Evolutionary conservation across 2,797 vertebrate species (phyloP).

Genomic region (Arrhamphus sclerolepis): DNA sequence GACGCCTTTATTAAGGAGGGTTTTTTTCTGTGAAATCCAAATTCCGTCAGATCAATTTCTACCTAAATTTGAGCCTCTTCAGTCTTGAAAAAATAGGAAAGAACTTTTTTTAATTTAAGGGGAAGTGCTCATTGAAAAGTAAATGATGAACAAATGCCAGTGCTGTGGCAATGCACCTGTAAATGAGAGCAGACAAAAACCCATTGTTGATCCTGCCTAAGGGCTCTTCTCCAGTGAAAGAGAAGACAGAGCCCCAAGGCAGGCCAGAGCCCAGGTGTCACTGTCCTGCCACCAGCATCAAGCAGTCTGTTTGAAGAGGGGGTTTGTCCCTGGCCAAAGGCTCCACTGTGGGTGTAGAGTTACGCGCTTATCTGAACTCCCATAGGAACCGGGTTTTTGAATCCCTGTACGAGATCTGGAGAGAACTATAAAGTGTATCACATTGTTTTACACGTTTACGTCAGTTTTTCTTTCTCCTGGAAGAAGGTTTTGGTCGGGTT

Average conservation of each 20-base stretch:
- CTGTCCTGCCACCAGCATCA: constrained; percentile 80
- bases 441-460: too few relatives aligned
- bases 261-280: constrained; percentile 67
- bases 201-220: constrained; percentile 69
- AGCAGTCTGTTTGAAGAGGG: constrained; percentile 78
- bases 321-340: constrained; percentile 62
- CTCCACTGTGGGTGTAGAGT: constrained; percentile 74
- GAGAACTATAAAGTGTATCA: too few relatives aligned
- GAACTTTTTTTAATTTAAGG: constrained; percentile 2
- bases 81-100: constrained; percentile 4
- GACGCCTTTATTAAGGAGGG: constrained; percentile 25
- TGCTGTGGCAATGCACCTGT: constrained; percentile 16
- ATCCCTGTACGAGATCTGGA: constrained; percentile 39
- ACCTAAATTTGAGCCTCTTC: constrained; percentile 4
- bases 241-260: constrained; percentile 59
- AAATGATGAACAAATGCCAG: constrained; percentile 48
- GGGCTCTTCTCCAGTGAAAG: constrained; percentile 72
- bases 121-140: constrained; percentile 21
- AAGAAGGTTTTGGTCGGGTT: constrained; percentile 50
- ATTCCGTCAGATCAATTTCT: constrained; percentile 29
- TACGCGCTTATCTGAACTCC: constrained; percentile 52
- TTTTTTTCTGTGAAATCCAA: constrained; percentile 4
- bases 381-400: constrained; percentile 35
- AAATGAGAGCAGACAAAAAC: constrained; percentile 59
- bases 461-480: constrained; percentile 34